Conservation (phyloP, 2,888 invertebrate species). For the Macrosiphum euphorbiae region DNA sequence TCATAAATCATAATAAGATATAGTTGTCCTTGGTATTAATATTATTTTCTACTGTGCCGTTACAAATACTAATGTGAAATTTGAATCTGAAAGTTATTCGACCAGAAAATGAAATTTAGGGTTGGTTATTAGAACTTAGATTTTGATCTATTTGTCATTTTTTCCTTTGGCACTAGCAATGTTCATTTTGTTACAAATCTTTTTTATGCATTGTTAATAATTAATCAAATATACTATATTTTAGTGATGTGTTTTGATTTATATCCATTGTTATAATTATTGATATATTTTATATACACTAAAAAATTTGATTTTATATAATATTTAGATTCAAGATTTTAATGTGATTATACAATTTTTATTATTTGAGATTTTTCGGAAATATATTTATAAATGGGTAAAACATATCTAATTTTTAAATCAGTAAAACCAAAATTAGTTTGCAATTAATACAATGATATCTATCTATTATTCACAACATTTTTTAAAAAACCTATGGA, state of each 20-base stretch:
- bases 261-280: background rate
- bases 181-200: background rate
- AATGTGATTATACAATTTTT: background rate
- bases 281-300: background rate
- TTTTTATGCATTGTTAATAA: background rate
- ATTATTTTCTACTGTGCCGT: background rate
- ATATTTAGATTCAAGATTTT: background rate
- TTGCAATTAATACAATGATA: background rate
- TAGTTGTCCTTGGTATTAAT: background rate
- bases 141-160: background rate
- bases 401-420: background rate
- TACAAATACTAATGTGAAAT: background rate
- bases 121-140: background rate
- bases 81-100: background rate
- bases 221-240: background rate
- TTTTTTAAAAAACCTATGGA: too few relatives aligned
- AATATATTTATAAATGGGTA: background rate
- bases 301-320: background rate
- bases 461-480: background rate
- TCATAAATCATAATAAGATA: background rate
- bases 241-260: background rate
- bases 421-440: background rate
- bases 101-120: background rate
- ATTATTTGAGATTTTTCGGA: background rate
- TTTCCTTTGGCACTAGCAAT: background rate